Evolutionary conservation across 1,140 invertebrate species (phyloP), one percentile per base, ranked within the genome.

Genomic region (Melipona quadrifasciata): DNA sequence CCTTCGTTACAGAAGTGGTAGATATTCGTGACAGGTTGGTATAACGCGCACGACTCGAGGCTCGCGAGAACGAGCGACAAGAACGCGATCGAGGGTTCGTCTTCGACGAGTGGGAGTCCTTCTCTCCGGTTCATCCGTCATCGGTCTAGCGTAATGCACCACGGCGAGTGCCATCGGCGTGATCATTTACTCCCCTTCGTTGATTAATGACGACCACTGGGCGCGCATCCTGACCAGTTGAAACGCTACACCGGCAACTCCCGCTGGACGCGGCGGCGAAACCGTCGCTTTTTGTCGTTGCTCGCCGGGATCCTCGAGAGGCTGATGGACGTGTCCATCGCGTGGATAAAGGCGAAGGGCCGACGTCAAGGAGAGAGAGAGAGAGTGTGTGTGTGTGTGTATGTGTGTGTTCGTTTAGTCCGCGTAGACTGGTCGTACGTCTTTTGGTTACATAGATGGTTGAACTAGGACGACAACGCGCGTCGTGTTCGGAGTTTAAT

Each of bases 121-220:
- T 57, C 57, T 71, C 84, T 71, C 90, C 85, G 83, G 86, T 83
- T 92, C 90, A 92, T 92, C 84, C 90, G 91, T 92, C 91, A 91
- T 90, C 89, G 84, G n/a, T 73, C 65, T 80, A 80, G 82, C 78
- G 61, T 73, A 82, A 55, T 31, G 31, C 77, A 85, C 72, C 71
- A 67, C 80, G 76, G 78, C 78, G 86, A 89, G 78, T 79, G 85
- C 87, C 87, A 88, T 89, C 77, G 88, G 87, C 84, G 85, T 89
- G 87, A 89, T 89, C 85, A 86, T 89, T 89, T 89, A 86, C 88
- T 89, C 78, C 67, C 85, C 87, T 88, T 76, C 76, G 81, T 90
- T 90, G 89, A 90, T 90, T 90, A 90, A 90, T 90, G 88, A 70
- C 67, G 83, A 89, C 84, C 80, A 74, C 83, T 0, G 39, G 61